Evolutionary conservation across 2,888 invertebrate species (phyloP).

Genomic region (Pediacus dermestoides): DNA sequence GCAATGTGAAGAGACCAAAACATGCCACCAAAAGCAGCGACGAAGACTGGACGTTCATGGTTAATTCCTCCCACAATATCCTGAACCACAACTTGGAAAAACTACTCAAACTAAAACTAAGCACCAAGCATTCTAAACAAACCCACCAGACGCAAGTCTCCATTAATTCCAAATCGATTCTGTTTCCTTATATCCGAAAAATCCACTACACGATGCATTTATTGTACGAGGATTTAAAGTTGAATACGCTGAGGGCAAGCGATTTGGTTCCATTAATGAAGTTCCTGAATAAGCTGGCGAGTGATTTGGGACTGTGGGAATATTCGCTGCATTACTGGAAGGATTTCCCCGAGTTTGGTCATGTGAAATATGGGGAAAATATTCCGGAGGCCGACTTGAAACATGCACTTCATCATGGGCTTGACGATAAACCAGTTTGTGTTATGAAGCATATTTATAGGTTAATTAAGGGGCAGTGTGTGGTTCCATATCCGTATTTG

Average conservation of each 20-base stretch:
- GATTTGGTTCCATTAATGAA: slow-evolving; percentile 66
- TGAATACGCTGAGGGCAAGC: slow-evolving; percentile 67
- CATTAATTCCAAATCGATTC: slow-evolving; percentile 61
- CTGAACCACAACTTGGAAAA: slow-evolving; percentile 16
- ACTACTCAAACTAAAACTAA: too few species aligned
- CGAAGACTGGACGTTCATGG: slow-evolving; percentile 74
- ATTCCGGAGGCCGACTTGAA: slow-evolving; percentile 57
- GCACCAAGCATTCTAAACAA: slow-evolving; percentile 10
- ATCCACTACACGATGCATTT: slow-evolving; percentile 81
- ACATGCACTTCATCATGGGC: slow-evolving; percentile 61
- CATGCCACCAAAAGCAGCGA: slow-evolving; percentile 73
- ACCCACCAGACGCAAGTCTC: slow-evolving; percentile 24
- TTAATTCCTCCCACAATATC: slow-evolving; percentile 22
- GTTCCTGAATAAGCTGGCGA: slow-evolving; percentile 71
- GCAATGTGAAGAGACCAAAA: slow-evolving; percentile 70
- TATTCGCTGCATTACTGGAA: slow-evolving; percentile 81
- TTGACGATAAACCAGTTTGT: slow-evolving; percentile 62
- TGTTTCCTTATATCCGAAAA: slow-evolving; percentile 71
- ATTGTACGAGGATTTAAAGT: slow-evolving; percentile 86
- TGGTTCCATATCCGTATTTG: slow-evolving; percentile 68
- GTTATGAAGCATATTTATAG: slow-evolving; percentile 69
- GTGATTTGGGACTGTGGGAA: slow-evolving; percentile 66
- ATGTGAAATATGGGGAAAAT: slow-evolving; percentile 45
- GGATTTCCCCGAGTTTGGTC: slow-evolving; percentile 64
- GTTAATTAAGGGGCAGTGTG: slow-evolving; percentile 56